phyloP scores from a whole-genome alignment of 2,113 vertebrate species.

The Pitta sordida region DNA sequence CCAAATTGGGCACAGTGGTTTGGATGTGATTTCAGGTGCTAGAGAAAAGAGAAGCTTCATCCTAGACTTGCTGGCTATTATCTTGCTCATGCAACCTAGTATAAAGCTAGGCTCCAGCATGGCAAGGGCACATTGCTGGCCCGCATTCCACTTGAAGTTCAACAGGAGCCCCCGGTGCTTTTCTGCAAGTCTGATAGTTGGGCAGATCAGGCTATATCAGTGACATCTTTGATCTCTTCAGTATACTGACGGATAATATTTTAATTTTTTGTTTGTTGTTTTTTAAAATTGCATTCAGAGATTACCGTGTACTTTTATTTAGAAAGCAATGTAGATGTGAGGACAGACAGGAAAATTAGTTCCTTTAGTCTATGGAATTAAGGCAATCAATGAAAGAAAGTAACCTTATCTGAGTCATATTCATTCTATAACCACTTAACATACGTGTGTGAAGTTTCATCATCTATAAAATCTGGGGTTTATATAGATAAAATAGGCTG shows the following conservation, averaged over 20 bases:
- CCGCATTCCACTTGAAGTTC: background rate
- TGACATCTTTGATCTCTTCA: background rate
- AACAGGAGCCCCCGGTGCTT: background rate
- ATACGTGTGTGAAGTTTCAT: background rate
- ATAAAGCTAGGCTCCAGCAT: background rate
- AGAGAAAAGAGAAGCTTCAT: background rate
- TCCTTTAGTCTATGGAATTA: background rate
- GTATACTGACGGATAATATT: background rate
- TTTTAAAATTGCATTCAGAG: background rate
- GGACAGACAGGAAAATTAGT: background rate
- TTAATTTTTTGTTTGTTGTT: background rate
- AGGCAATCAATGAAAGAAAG: background rate
- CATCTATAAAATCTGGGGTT: background rate
- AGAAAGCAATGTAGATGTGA: background rate
- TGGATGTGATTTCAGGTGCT: background rate
- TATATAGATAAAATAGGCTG: background rate
- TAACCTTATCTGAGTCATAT: background rate
- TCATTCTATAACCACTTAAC: background rate
- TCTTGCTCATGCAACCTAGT: background rate
- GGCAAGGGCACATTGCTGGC: background rate
- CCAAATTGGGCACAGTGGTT: background rate
- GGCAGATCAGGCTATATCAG: background rate
- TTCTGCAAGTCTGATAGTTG: background rate
- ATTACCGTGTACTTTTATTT: background rate
- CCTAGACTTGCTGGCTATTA: background rate